Percentiles rank a stretch among this genome's conserved stretches.
phyloP scores from a whole-genome alignment of 2,888 invertebrate species.

The Eucera pruinosa region DNA sequence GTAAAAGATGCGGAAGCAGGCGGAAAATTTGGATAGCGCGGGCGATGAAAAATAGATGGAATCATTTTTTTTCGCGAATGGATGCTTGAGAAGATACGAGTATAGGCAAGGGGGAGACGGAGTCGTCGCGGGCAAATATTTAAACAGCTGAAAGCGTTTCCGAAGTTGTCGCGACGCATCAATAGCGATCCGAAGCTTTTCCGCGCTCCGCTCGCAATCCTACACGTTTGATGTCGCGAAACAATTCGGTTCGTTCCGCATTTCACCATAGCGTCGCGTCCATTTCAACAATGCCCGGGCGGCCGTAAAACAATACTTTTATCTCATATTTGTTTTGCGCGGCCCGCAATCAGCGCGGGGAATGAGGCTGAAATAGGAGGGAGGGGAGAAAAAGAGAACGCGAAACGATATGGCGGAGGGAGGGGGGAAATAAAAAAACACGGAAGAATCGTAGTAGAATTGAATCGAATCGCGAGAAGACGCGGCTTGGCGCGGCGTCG shows the following conservation, averaged over 20 bases:
- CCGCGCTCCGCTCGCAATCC: neutral
- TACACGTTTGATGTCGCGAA: constrained; percentile 8
- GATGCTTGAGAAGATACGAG: neutral
- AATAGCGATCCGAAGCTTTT: neutral
- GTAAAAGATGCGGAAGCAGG: too few relatives aligned
- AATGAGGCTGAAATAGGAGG: neutral
- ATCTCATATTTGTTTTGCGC: constrained; percentile 33
- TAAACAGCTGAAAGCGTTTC: constrained; percentile 13
- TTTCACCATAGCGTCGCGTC: constrained; percentile 8
- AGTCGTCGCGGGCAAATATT: constrained; percentile 11
- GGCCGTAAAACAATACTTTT: constrained; percentile 45
- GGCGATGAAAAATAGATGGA: neutral
- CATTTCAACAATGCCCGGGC: constrained; percentile 23
- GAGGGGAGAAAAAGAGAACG: neutral
- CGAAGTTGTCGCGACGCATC: constrained; percentile 20
- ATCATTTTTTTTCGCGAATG: neutral
- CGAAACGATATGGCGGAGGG: too few relatives aligned
- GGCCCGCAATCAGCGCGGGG: constrained; percentile 34
- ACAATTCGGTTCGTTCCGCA: constrained; percentile 26
- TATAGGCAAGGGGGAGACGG: too few relatives aligned
- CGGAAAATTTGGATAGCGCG: too few relatives aligned
- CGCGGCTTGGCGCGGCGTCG: too few relatives aligned
- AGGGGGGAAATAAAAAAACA: too few relatives aligned
- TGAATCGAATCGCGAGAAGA: constrained; percentile 27
- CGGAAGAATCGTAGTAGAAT: neutral